Percentiles rank a stretch among this genome's conserved stretches.
Conservation (phyloP, 2,888 invertebrate genomes). For the Cephus pulcher region DNA sequence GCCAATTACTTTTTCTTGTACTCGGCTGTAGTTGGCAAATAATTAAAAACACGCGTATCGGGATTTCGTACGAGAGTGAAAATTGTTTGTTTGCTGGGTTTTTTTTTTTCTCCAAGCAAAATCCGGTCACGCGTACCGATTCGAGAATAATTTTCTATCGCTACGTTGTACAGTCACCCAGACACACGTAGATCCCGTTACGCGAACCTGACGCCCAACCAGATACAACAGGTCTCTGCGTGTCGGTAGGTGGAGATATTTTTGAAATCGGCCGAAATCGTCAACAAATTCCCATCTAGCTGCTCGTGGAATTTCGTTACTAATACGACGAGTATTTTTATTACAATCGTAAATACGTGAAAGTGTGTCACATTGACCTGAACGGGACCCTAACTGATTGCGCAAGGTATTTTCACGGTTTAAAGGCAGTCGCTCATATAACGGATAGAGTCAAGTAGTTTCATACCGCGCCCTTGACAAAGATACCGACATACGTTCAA, state of each 20-base stretch:
- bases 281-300: neutral
- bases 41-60: neutral
- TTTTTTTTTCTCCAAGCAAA: neutral
- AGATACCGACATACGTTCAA: neutral
- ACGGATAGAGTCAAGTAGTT: neutral
- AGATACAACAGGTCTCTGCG: neutral
- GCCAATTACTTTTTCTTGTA: neutral
- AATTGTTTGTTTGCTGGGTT: neutral
- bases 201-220: neutral
- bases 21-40: neutral
- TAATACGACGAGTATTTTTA: neutral
- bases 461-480: neutral
- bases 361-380: conserved; percentile 43
- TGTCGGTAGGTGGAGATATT: neutral
- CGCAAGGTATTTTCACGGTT: conserved; percentile 40
- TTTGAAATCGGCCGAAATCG: neutral
- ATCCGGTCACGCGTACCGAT: neutral
- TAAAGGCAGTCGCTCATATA: conserved; percentile 13
- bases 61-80: neutral
- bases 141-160: neutral
- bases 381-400: conserved; percentile 34
- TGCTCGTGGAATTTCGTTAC: neutral
- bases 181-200: neutral
- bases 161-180: neutral
- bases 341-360: conserved; percentile 18